Percentiles rank a stretch among this genome's conserved stretches.
Evolutionary conservation across 2,888 invertebrate species (phyloP).

Genomic region (Parascotia fuliginaria): DNA sequence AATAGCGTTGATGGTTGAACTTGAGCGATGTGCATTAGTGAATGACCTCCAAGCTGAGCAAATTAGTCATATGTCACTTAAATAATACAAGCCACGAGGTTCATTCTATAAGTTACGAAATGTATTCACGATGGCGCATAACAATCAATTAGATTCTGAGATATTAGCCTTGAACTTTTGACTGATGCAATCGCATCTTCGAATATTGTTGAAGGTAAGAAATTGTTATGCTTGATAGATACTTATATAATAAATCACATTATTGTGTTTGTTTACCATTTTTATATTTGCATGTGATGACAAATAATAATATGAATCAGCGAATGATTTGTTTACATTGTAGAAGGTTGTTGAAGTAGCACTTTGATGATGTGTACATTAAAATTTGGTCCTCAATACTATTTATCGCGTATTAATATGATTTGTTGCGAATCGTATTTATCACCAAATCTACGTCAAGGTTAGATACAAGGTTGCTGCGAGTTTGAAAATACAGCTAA

Average conservation of each 20-base stretch:
- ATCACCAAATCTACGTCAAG: too few species aligned
- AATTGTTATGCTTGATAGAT: background rate
- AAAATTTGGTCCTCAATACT: background rate
- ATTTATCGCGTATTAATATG: background rate
- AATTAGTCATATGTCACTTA: constrained; percentile 12
- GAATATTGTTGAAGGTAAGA: background rate
- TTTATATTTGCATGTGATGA: background rate
- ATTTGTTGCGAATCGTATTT: background rate
- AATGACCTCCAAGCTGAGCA: constrained; percentile 27
- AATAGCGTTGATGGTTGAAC: constrained; percentile 21
- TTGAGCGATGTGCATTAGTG: constrained; percentile 17
- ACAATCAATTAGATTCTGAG: constrained; percentile 36
- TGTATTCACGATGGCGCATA: constrained; percentile 12
- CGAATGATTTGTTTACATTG: background rate
- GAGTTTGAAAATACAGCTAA: too few species aligned
- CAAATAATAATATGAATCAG: background rate
- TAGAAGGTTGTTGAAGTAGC: constrained; percentile 1
- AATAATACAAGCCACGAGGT: constrained; percentile 16
- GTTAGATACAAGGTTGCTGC: too few species aligned
- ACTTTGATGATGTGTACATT: background rate
- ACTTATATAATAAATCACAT: background rate
- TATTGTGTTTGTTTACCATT: background rate
- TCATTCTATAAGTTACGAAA: constrained; percentile 22
- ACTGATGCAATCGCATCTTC: constrained; percentile 21
- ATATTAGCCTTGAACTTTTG: constrained; percentile 36